Percentiles rank a stretch among this genome's conserved stretches.
Evolutionary conservation across 2,888 invertebrate species (phyloP).

Genomic region (Diarsia brunnea): DNA sequence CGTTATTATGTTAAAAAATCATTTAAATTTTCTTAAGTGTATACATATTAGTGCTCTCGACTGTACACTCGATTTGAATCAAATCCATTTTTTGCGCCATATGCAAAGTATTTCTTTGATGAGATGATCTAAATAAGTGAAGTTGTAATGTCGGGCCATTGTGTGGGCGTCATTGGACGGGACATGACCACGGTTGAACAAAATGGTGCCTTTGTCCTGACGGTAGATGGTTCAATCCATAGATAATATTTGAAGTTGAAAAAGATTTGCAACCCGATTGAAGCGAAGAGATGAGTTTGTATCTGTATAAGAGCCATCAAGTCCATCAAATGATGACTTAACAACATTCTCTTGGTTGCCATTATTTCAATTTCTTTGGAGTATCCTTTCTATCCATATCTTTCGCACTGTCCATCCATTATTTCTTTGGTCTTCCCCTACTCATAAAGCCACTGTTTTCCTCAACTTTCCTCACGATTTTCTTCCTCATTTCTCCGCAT

Average conservation of each 20-base stretch:
- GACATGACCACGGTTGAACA: conserved; percentile 9
- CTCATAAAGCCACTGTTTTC: background rate
- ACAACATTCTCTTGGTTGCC: no score
- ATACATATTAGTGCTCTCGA: background rate
- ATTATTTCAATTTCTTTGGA: no score
- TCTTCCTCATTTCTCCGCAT: background rate
- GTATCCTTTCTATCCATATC: background rate
- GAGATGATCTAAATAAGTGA: conserved; percentile 52
- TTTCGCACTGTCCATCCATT: background rate
- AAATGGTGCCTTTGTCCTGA: conserved; percentile 26
- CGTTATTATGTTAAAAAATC: background rate
- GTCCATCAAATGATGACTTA: no score
- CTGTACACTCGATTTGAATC: conserved; percentile 35
- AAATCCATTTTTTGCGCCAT: conserved; percentile 56
- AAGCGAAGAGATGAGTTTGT: background rate
- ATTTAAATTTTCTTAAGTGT: background rate
- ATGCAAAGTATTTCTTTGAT: conserved; percentile 50
- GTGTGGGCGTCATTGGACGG: conserved; percentile 34
- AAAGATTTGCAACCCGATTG: background rate
- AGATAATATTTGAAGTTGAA: background rate
- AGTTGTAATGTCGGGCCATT: conserved; percentile 39
- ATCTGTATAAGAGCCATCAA: no score
- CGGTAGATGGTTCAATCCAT: conserved; percentile 6
- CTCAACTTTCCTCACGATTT: background rate
- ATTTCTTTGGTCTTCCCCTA: background rate